Percentiles rank a stretch among this genome's conserved stretches.
phyloP scores from a whole-genome alignment of 2,797 vertebrate genomes.

The Pitangus sulphuratus region DNA sequence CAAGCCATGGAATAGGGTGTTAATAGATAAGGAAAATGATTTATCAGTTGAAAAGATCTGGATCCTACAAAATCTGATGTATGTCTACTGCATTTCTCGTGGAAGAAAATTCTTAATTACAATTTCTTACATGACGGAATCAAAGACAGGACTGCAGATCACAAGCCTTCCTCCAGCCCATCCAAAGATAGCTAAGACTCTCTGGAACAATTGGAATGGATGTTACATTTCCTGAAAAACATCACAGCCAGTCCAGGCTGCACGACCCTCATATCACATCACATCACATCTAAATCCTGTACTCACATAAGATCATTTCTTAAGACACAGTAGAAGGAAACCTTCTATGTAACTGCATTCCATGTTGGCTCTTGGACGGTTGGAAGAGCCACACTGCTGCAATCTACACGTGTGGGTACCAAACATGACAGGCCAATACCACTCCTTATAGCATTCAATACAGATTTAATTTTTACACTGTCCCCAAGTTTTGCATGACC shows the following conservation, averaged over 20 bases:
- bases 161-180: not conserved
- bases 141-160: not conserved
- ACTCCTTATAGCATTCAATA: not conserved
- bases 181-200: not conserved
- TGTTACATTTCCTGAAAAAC: not conserved
- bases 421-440: not conserved
- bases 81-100: not conserved
- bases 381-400: not conserved
- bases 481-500: not conserved
- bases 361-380: not conserved
- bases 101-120: not conserved
- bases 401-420: not conserved
- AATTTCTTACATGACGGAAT: not conserved
- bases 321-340: not conserved
- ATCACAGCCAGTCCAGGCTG: not conserved
- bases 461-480: not conserved
- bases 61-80: not conserved
- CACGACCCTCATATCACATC: rapidly evolving
- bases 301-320: not conserved
- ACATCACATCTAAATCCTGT: not conserved
- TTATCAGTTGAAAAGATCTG: not conserved
- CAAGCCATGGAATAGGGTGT: not conserved
- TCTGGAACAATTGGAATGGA: not conserved
- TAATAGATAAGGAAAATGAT: not conserved
- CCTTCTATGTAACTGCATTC: not conserved